Percentiles rank a stretch among this genome's conserved stretches.
phyloP scores from a whole-genome alignment of 2,113 vertebrate species.

The Dinomys branickii region DNA sequence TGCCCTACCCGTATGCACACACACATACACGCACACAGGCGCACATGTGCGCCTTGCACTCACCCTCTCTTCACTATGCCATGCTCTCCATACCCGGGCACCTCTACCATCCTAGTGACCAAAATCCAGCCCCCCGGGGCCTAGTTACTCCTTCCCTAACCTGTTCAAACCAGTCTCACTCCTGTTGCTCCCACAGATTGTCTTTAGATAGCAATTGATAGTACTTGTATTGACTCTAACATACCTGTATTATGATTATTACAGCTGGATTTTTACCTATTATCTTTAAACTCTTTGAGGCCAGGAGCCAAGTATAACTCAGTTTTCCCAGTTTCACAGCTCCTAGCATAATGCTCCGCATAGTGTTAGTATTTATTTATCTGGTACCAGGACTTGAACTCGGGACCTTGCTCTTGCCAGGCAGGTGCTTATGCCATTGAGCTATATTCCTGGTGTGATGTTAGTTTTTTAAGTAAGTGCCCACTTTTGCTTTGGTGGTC shows the following conservation, averaged over 20 bases:
- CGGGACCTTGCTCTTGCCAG: no score
- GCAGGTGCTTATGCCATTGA: no score
- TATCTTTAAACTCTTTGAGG: background rate
- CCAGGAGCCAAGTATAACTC: background rate
- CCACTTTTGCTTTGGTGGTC: background rate
- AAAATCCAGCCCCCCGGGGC: background rate
- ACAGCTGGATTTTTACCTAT: background rate
- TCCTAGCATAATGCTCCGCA: background rate
- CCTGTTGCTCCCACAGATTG: background rate
- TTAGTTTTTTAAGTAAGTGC: constrained; percentile 6
- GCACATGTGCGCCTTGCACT: background rate
- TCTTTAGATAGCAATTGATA: background rate
- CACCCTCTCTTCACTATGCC: background rate
- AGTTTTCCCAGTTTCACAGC: background rate
- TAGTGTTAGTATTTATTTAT: background rate
- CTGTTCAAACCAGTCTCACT: background rate
- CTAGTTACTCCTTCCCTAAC: background rate
- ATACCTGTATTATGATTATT: background rate
- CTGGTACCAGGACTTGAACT: no score
- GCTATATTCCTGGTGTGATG: background rate
- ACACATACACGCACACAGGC: background rate
- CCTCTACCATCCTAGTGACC: background rate
- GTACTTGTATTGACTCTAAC: background rate
- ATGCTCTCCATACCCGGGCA: background rate
- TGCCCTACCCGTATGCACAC: background rate